Conservation (phyloP, 2,888 invertebrate species). For the Drosophila recens region DNA sequence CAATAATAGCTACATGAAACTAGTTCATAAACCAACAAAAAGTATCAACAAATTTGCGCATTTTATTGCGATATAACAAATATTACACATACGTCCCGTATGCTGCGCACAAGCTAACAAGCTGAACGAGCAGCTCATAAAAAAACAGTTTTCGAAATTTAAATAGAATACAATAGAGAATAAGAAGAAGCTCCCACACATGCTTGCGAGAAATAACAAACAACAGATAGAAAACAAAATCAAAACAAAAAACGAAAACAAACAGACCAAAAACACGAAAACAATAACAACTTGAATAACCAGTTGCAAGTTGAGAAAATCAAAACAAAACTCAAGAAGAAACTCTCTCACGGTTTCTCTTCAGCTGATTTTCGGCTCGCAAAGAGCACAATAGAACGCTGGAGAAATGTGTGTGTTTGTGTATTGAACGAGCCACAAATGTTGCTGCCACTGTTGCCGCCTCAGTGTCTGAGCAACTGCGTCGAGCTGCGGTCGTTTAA, state of each 20-base stretch:
- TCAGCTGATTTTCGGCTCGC: conserved; percentile 3
- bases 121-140: conserved; percentile 1
- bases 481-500: conserved; percentile 60
- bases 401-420: conserved; percentile 55
- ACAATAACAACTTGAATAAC: conserved; percentile 58
- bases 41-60: neutral
- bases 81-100: conserved; percentile 40
- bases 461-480: conserved; percentile 71
- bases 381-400: conserved; percentile 46
- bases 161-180: conserved; percentile 18
- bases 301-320: conserved; percentile 68
- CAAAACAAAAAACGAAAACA: conserved; percentile 58
- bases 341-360: conserved; percentile 26
- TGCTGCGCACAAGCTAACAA: neutral
- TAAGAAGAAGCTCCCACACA: conserved; percentile 16
- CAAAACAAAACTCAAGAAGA: conserved; percentile 78
- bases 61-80: conserved; percentile 1
- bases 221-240: conserved; percentile 41
- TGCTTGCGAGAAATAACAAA: conserved; percentile 37
- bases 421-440: conserved; percentile 26
- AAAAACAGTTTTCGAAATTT: conserved; percentile 7
- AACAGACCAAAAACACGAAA: conserved; percentile 28
- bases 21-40: neutral
- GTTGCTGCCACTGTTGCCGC: conserved; percentile 47
- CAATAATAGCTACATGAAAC: neutral